Percentiles rank a stretch among this genome's conserved stretches.
phyloP scores from a whole-genome alignment of 2,797 vertebrate species.

The Pteronotus mesoamericanus region DNA sequence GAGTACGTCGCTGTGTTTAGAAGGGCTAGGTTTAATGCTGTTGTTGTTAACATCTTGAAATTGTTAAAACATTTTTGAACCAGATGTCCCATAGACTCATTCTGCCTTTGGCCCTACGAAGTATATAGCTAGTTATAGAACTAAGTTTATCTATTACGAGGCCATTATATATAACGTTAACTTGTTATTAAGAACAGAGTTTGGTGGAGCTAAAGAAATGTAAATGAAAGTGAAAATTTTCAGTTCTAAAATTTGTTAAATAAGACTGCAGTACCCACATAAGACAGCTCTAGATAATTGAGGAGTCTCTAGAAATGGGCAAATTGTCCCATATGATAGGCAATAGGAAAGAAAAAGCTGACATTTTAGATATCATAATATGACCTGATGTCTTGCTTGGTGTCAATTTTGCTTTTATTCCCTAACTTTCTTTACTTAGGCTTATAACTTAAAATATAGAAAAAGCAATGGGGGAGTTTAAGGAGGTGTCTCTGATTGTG shows the following conservation, averaged over 20 bases:
- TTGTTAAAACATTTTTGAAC: not conserved
- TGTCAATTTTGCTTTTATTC: not conserved
- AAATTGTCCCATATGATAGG: not conserved
- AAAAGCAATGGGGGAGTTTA: not conserved
- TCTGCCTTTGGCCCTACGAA: not conserved
- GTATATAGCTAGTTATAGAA: not conserved
- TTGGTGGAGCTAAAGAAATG: not conserved
- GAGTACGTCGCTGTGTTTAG: not conserved
- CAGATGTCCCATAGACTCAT: not conserved
- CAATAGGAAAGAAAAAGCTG: not conserved
- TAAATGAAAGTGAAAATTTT: not conserved
- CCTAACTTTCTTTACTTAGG: not conserved
- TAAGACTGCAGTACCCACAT: not conserved
- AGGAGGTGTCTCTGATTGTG: not conserved
- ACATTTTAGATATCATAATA: not conserved
- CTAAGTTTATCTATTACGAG: not conserved
- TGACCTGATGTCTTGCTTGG: not conserved
- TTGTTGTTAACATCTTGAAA: constrained; percentile 1
- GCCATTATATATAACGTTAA: not conserved
- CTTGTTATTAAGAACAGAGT: not conserved
- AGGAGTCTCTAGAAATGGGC: not conserved
- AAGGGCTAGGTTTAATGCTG: not conserved
- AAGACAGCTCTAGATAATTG: not conserved
- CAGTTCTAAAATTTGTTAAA: not conserved
- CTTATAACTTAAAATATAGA: not conserved